Conservation (phyloP, 2,888 invertebrate genomes). For the Cremastobaeus sp. region DNA sequence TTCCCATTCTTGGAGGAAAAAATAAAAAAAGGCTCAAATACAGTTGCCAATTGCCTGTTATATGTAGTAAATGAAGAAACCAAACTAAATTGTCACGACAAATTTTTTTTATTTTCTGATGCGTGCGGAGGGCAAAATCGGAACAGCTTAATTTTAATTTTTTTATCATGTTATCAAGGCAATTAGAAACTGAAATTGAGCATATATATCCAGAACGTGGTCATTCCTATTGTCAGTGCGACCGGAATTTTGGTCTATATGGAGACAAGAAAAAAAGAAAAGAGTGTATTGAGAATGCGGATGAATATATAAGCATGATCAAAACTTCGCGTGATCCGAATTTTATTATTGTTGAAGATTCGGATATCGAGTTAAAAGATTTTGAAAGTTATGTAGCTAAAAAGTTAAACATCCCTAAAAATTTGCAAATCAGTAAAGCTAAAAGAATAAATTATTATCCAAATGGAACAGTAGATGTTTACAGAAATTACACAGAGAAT, state of each 20-base stretch:
- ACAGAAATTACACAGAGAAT: slow-evolving; percentile 4
- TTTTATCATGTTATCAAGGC: not conserved
- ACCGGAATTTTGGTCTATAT: slow-evolving; percentile 30
- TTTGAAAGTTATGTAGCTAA: not conserved
- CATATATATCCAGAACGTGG: slow-evolving; percentile 52
- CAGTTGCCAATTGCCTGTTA: slow-evolving; percentile 20
- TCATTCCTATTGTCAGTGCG: slow-evolving; percentile 32
- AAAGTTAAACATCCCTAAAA: not conserved
- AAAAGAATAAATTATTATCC: slow-evolving; percentile 13
- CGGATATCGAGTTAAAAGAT: not conserved
- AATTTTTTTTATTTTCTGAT: slow-evolving; percentile 1
- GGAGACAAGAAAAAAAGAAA: slow-evolving; percentile 25
- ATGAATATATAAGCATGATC: slow-evolving; percentile 36
- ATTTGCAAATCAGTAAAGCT: slow-evolving; percentile 14
- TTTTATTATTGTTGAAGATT: slow-evolving; percentile 15
- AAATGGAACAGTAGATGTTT: slow-evolving; percentile 7
- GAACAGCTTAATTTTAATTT: not conserved
- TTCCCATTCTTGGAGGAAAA: slow-evolving; percentile 28
- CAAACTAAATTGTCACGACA: not conserved
- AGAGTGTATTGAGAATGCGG: slow-evolving; percentile 27
- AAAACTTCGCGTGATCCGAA: slow-evolving; percentile 23
- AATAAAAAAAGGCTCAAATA: slow-evolving; percentile 37
- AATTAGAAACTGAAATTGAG: slow-evolving; percentile 4
- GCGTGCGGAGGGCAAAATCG: slow-evolving; percentile 6
- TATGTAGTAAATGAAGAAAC: slow-evolving; percentile 5